These are phyloP conservation scores for Balaeniceps rex DNA, from an alignment of 2,113 vertebrate genomes.

Conservation along the genomic window DNA sequence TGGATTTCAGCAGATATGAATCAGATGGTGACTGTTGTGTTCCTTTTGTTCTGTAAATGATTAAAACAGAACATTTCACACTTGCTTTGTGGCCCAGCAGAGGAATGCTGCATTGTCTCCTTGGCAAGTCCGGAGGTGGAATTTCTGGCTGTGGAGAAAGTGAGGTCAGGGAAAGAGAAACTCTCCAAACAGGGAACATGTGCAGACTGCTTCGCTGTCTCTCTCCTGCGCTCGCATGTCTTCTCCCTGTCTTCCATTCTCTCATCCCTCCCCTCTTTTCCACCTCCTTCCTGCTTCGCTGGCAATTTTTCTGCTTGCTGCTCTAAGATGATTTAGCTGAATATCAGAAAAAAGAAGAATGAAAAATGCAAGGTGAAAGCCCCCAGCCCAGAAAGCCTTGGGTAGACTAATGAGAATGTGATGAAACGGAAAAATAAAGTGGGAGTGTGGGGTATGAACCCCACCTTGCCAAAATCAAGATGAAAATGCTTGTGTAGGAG, in stretches of 20 bases:
- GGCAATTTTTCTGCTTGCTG: background rate
- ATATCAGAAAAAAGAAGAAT: background rate
- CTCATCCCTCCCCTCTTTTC: background rate
- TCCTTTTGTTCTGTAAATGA: conserved; percentile 50
- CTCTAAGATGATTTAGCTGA: background rate
- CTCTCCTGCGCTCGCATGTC: background rate
- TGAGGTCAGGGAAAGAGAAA: conserved; percentile 37
- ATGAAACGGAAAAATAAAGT: background rate
- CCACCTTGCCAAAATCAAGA: background rate
- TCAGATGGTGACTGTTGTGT: background rate
- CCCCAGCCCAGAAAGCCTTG: background rate
- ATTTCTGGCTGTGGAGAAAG: conserved; percentile 50
- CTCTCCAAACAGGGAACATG: background rate
- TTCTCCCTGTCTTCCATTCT: background rate
- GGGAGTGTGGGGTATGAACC: background rate
- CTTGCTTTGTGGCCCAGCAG: conserved; percentile 12
- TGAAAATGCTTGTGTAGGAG: background rate
- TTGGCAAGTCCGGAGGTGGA: conserved; percentile 9
- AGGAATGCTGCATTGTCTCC: conserved; percentile 5
- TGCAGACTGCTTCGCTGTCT: background rate
- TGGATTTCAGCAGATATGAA: conserved; percentile 28
- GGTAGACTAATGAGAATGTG: background rate
- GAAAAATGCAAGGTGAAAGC: background rate
- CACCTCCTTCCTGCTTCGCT: background rate
- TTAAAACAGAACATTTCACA: conserved; percentile 54